Conservation (phyloP, 2,113 vertebrate genomes). For the Junco hyemalis region DNA sequence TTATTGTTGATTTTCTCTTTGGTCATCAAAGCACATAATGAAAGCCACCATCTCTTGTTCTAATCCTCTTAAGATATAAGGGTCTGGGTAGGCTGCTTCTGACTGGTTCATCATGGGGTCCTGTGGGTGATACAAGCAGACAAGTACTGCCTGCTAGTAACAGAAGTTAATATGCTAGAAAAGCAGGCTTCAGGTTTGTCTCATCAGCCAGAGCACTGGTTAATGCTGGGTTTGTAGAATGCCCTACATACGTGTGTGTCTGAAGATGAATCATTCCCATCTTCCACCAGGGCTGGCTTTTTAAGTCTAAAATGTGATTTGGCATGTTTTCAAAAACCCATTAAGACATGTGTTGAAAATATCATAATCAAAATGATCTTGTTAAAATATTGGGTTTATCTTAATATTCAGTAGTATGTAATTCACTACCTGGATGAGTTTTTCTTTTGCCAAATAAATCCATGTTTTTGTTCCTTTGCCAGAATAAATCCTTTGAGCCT, state of each 20-base stretch:
- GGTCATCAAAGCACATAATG: not conserved
- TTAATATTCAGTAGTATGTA: conserved; percentile 11
- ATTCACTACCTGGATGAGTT: conserved; percentile 16
- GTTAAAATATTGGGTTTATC: conserved; percentile 8
- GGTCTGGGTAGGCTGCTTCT: not conserved
- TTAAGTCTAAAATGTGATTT: not conserved
- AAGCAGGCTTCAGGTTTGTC: not conserved
- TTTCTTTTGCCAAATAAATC: conserved; percentile 35
- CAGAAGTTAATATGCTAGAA: not conserved
- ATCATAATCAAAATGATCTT: not conserved
- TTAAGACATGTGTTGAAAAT: not conserved
- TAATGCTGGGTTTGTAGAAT: not conserved
- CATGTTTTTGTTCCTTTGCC: conserved; percentile 41
- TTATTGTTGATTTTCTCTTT: not conserved
- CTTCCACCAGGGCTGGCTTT: not conserved
- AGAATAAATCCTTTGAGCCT: conserved; percentile 51
- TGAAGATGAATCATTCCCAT: not conserved
- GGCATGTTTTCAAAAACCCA: not conserved
- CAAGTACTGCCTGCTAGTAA: not conserved
- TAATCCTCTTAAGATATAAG: not conserved
- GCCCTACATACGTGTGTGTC: not conserved
- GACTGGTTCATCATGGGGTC: not conserved
- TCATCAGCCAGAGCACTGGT: not conserved
- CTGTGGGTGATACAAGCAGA: not conserved
- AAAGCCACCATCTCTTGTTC: not conserved